Conservation (phyloP, 2,888 invertebrate species). For the Cerastis rubricosa region DNA sequence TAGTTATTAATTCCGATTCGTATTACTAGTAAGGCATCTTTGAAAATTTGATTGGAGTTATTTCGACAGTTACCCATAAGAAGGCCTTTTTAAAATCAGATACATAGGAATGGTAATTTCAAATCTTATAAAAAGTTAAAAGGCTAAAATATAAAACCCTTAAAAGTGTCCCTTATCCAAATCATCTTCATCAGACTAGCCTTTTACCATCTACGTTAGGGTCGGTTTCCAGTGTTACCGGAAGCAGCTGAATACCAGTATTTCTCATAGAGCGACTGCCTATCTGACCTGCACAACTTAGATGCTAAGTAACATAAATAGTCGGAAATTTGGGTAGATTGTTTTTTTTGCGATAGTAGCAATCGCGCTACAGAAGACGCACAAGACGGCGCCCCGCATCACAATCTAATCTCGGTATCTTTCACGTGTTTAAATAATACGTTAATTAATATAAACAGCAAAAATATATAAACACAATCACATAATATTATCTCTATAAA, state of each 20-base stretch:
- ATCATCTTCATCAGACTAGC: neutral
- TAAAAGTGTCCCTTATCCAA: neutral
- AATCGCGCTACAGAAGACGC: neutral
- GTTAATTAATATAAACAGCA: conserved; percentile 5
- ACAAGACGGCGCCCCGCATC: neutral
- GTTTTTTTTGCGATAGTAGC: neutral
- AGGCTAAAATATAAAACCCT: neutral
- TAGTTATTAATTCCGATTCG: neutral
- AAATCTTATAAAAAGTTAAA: neutral
- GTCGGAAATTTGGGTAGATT: neutral
- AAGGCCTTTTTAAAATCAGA: neutral
- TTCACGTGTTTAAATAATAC: neutral
- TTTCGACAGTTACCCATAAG: neutral
- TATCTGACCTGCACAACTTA: neutral
- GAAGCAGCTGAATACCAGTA: neutral
- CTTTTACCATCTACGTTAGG: neutral
- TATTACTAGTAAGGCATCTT: neutral
- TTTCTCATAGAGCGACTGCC: neutral
- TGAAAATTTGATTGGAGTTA: neutral
- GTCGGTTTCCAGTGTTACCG: neutral
- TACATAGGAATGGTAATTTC: neutral
- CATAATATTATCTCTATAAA: neutral
- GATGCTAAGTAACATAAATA: neutral
- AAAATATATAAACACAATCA: conserved; percentile 2
- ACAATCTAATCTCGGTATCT: conserved; percentile 19